Conservation (phyloP, 2,888 invertebrate genomes). For the Aphidoletes aphidimyza region DNA sequence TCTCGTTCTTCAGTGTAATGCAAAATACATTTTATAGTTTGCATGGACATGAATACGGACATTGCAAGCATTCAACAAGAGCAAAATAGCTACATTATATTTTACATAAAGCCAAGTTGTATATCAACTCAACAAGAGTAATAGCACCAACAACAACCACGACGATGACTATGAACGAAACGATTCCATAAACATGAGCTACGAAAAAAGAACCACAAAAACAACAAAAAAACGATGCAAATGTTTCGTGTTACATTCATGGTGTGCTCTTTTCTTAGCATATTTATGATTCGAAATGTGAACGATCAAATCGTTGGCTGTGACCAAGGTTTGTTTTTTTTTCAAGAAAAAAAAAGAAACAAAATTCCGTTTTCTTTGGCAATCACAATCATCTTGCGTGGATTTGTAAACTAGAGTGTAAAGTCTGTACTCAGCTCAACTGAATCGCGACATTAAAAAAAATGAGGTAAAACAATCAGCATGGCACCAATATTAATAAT, state of each 20-base stretch:
- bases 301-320: neutral
- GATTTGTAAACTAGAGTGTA: neutral
- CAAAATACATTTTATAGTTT: neutral
- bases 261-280: neutral
- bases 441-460: neutral
- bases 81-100: slow-evolving; percentile 10
- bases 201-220: neutral
- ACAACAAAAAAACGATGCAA: neutral
- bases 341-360: neutral
- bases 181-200: neutral
- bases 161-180: neutral
- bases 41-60: neutral
- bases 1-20: neutral
- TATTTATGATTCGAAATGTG: no score
- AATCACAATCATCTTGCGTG: neutral
- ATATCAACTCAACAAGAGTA: neutral
- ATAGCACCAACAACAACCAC: neutral
- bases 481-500: slow-evolving; percentile 49
- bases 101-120: neutral
- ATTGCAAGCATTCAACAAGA: neutral
- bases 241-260: neutral
- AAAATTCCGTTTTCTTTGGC: neutral
- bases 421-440: neutral
- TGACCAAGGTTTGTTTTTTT: neutral
- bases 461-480: slow-evolving; percentile 19